Conservation (phyloP, 92 coral and sea anemone genomes). For the Paramuricea clavata region DNA sequence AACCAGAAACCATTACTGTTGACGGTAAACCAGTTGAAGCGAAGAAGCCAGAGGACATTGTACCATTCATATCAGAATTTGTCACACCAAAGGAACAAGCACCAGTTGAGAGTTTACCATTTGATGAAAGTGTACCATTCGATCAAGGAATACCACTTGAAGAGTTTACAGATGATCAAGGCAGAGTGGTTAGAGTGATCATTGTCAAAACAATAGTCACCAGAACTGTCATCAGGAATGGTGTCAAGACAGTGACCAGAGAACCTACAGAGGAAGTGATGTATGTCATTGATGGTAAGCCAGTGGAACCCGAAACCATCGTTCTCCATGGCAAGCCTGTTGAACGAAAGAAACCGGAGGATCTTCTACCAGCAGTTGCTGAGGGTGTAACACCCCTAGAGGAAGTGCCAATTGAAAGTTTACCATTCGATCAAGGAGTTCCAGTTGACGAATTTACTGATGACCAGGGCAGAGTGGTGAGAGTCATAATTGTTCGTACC, state of each 20-base stretch:
- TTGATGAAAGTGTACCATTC: slow-evolving; percentile 32
- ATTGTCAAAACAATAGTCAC: slow-evolving; percentile 49
- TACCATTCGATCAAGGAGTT: background rate
- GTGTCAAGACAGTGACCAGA: slow-evolving; percentile 44
- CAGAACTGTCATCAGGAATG: slow-evolving; percentile 46
- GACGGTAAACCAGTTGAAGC: slow-evolving; percentile 22
- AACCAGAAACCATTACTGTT: slow-evolving; percentile 12
- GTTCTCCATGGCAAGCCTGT: slow-evolving; percentile 37
- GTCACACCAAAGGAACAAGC: slow-evolving; percentile 5
- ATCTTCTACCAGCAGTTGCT: background rate
- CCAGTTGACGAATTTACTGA: slow-evolving; percentile 73
- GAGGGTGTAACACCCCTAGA: slow-evolving; percentile 20
- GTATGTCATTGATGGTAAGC: slow-evolving; percentile 44
- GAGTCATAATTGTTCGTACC: slow-evolving; percentile 47
- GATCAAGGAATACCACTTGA: slow-evolving; percentile 47
- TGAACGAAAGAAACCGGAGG: slow-evolving; percentile 50
- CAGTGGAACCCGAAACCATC: slow-evolving; percentile 59
- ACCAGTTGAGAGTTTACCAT: slow-evolving; percentile 40
- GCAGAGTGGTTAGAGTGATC: slow-evolving; percentile 60
- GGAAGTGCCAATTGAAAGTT: slow-evolving; percentile 33
- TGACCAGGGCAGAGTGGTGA: slow-evolving; percentile 71
- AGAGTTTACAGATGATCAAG: slow-evolving; percentile 54
- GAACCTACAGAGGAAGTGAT: slow-evolving; percentile 7
- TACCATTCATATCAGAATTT: background rate
- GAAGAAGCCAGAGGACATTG: slow-evolving; percentile 5